A percentile compares a stretch with the other conserved stretches of the same genome.
These are phyloP conservation scores for Ganaspis sp. DNA, from an alignment of 1,140 invertebrate genomes.

Conservation along the genomic window DNA sequence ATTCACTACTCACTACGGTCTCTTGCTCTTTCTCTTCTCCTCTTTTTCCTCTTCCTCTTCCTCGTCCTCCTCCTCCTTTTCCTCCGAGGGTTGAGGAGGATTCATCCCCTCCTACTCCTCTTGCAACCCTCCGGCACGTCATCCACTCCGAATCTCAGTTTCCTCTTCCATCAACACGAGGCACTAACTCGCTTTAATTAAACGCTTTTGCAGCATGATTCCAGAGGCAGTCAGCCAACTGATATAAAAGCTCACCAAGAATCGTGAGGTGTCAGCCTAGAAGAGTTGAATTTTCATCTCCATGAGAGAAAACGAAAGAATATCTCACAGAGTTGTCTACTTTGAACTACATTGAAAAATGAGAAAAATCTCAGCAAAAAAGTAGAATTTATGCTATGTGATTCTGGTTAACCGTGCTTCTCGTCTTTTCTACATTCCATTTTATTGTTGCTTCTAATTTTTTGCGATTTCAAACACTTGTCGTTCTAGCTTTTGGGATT, in stretches of 20 bases:
- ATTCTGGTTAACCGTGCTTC: too few species aligned
- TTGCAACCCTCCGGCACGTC: constrained; percentile 43
- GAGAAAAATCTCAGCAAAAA: too few species aligned
- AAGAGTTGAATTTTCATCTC: constrained; percentile 43
- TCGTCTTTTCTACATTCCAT: too few species aligned
- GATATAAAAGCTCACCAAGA: constrained; percentile 51
- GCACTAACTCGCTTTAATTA: constrained; percentile 59
- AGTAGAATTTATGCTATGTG: too few species aligned
- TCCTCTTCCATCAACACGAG: constrained; percentile 46
- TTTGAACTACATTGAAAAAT: too few species aligned
- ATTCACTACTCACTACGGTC: constrained; percentile 43
- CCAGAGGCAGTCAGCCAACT: constrained; percentile 49
- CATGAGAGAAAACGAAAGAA: neutral
- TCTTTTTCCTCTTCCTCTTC: constrained; percentile 34
- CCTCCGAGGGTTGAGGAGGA: too few species aligned
- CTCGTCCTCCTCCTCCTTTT: constrained; percentile 43
- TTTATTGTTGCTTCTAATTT: too few species aligned
- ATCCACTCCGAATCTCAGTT: constrained; percentile 45
- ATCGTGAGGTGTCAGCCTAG: constrained; percentile 52
- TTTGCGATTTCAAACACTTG: too few species aligned
- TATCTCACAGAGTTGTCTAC: neutral
- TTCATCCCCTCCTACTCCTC: constrained; percentile 45
- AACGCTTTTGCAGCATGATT: constrained; percentile 57
- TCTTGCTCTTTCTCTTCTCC: constrained; percentile 44
- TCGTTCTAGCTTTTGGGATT: too few species aligned